phyloP scores from a whole-genome alignment of 2,797 vertebrate genomes.

The Sebastiscus albofasciatus region DNA sequence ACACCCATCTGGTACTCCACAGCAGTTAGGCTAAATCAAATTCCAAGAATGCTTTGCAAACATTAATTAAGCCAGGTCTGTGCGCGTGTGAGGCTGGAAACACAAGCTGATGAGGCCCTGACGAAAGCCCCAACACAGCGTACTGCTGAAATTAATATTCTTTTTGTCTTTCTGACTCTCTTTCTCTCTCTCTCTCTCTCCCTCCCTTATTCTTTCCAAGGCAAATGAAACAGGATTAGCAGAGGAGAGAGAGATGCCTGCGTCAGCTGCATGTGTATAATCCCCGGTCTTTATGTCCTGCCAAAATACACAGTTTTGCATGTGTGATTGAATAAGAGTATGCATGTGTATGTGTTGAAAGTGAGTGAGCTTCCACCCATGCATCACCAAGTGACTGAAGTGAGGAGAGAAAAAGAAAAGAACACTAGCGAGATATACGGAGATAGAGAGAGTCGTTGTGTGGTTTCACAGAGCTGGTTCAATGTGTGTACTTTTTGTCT shows the following conservation, averaged over 20 bases:
- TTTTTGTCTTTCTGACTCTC: slow-evolving; percentile 48
- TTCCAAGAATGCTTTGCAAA: slow-evolving; percentile 4
- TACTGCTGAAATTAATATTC: slow-evolving; percentile 68
- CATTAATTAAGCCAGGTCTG: slow-evolving; percentile 17
- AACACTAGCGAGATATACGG: slow-evolving; percentile 12
- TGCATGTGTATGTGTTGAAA: slow-evolving; percentile 20
- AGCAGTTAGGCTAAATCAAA: slow-evolving; percentile 15
- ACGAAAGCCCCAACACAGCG: slow-evolving; percentile 25
- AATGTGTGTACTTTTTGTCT: slow-evolving; percentile 3
- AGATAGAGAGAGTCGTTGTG: background rate
- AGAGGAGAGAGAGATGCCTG: slow-evolving; percentile 64
- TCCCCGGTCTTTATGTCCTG: slow-evolving; percentile 70
- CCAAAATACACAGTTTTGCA: slow-evolving; percentile 69
- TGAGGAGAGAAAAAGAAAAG: slow-evolving; percentile 33
- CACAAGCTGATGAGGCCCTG: slow-evolving; percentile 21
- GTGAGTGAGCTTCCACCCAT: slow-evolving; percentile 6
- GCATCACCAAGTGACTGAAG: slow-evolving; percentile 20
- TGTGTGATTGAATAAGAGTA: slow-evolving; percentile 34
- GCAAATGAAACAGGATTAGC: slow-evolving; percentile 81
- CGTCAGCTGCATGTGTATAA: slow-evolving; percentile 74
- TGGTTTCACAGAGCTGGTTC: slow-evolving; percentile 22
- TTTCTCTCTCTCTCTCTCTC: background rate
- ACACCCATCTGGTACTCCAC: slow-evolving; percentile 18
- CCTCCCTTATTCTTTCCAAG: slow-evolving; percentile 54
- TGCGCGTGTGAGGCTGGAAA: background rate